Evolutionary conservation across 2,113 vertebrate genomes (phyloP).

Genomic region (Panthera uncia): DNA sequence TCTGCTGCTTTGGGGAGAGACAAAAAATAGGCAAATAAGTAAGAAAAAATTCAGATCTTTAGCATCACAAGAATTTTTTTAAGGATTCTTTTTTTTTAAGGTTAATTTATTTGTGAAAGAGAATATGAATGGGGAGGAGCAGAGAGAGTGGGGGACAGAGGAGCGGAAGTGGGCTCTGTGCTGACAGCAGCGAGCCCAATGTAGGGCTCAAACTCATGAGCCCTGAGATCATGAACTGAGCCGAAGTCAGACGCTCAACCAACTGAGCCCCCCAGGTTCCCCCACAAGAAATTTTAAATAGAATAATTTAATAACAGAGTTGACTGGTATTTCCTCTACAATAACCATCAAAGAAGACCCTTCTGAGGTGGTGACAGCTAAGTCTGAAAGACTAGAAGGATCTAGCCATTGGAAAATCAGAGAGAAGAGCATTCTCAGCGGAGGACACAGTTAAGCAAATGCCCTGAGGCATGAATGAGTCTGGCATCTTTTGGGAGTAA

Average conservation of each 20-base stretch:
- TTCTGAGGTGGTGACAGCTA: not conserved
- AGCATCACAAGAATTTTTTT: not conserved
- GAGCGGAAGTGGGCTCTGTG: no score
- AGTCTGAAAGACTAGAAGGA: not conserved
- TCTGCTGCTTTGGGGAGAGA: not conserved
- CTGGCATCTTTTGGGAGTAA: not conserved
- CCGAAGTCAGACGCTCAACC: no score
- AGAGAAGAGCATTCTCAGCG: not conserved
- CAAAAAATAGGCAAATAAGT: not conserved
- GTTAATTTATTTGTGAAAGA: no score
- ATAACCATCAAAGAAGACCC: not conserved
- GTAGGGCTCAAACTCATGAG: no score
- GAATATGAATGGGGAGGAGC: no score
- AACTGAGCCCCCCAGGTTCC: no score
- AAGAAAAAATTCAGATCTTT: not conserved
- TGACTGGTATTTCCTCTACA: not conserved
- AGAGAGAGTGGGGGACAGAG: no score
- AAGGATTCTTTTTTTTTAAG: no score
- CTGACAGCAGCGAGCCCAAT: no score
- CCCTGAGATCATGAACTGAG: no score
- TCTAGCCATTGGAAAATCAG: not conserved
- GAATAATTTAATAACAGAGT: not conserved
- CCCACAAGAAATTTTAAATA: not conserved
- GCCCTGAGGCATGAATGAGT: not conserved
- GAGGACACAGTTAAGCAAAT: not conserved